A percentile compares a stretch with the other conserved stretches of the same genome.
These are phyloP conservation scores for Pantherophis vulpinus DNA, from an alignment of 2,797 vertebrate genomes.

Conservation along the genomic window DNA sequence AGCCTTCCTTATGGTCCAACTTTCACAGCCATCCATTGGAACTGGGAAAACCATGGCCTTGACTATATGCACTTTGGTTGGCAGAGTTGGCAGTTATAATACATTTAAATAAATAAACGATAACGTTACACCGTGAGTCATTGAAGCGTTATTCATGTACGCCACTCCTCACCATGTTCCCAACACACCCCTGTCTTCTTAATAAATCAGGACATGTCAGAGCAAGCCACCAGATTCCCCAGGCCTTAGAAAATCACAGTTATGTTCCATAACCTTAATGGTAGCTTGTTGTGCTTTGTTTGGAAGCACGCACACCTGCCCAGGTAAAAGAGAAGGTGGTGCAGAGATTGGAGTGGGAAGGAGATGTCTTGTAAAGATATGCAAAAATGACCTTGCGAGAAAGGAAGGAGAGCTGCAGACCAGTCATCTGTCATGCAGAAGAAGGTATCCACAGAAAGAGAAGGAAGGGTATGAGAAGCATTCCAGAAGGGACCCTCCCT, in stretches of 20 bases:
- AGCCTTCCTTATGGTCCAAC: no score
- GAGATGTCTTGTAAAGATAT: no score
- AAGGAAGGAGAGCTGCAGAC: neutral
- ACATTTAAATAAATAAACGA: neutral
- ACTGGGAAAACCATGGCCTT: no score
- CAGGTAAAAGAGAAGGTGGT: neutral
- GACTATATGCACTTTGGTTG: no score
- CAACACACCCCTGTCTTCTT: neutral
- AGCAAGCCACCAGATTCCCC: neutral
- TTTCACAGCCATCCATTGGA: no score
- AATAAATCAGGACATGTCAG: neutral
- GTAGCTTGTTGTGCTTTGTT: neutral
- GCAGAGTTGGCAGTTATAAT: neutral
- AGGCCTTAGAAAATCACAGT: neutral
- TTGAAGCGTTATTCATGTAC: neutral
- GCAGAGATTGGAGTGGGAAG: neutral
- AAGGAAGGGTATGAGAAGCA: no score
- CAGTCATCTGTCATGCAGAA: neutral
- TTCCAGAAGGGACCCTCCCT: neutral
- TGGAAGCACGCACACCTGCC: neutral
- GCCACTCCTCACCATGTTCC: neutral
- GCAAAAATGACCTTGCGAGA: neutral
- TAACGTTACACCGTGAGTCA: neutral
- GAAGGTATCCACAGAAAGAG: neutral
- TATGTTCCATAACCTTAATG: neutral